Base-by-base conservation (phyloP, 2,797 vertebrate species). In the Coracias cyanogaster region DNA sequence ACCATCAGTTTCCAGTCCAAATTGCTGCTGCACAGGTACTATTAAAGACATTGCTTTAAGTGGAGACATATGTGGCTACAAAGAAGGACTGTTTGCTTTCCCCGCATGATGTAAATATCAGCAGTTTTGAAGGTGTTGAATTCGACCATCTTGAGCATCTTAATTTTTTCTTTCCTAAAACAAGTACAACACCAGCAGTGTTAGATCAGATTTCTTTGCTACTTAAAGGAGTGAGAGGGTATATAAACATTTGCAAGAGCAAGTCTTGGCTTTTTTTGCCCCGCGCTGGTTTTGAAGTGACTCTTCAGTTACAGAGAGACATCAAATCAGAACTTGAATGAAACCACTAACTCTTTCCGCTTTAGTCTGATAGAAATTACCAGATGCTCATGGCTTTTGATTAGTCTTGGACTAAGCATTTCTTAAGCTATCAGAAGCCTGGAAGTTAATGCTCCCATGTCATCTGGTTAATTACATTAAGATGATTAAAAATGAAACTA, bases 141-240 rank as follows among this genome's bases (percentile, higher is more conserved):
- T 80, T 71, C 88, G 29, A 83, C 49, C 33, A n/a, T 72, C 45
- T 31, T 70, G 14, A 82, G 26, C 28, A 57, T 81, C 62, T 72
- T 87, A 51, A 66, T 77, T 86, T 89, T 61, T 90, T 28, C 41
- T 82, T 91, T 77, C 54, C 69, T 82, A 67, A 89, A 94, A 77
- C 22, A 61, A 37, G 4, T 33, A 14, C 62, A 60, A 45, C 31
- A 45, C 57, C 21, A 57, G 25, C 79, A 70, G 14, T 7, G 7
- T 79, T 43, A 57, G 41, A 33, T 83, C n/a, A 74, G 46, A 37
- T 77, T 52, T 81, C 48, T 84, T 78, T 72, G 66, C 76, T 90
- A 48, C 74, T 46, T 74, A 14, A 71, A 54, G 65, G 46, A 89
- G 39, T 28, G 35, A 89, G n/a, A 81, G 66, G n/a, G 21, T 80